phyloP scores from a whole-genome alignment of 2,113 vertebrate species.

The Gallinago jamesoni region DNA sequence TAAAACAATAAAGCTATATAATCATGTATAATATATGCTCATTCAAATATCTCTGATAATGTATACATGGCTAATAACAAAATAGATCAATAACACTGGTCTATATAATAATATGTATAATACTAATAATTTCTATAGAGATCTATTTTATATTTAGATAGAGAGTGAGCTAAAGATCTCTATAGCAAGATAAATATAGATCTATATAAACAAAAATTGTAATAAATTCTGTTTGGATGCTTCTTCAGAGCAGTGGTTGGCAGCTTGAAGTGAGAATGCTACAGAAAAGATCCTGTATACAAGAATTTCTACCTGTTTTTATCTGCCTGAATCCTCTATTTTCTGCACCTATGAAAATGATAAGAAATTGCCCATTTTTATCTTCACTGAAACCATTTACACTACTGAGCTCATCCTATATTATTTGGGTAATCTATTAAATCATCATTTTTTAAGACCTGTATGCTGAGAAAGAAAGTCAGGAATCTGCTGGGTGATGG shows the following conservation, averaged over 20 bases:
- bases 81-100: neutral
- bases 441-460: neutral
- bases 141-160: neutral
- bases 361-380: neutral
- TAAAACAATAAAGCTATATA: neutral
- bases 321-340: neutral
- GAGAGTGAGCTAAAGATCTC: neutral
- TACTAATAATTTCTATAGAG: neutral
- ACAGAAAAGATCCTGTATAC: neutral
- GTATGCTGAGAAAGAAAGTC: neutral
- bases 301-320: neutral
- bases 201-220: neutral
- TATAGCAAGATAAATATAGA: neutral
- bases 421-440: neutral
- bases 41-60: neutral
- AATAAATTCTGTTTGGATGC: neutral
- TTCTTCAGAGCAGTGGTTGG: neutral
- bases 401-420: neutral
- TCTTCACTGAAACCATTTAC: neutral
- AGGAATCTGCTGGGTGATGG: neutral
- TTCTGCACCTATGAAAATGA: neutral
- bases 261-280: neutral
- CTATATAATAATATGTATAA: neutral
- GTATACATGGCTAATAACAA: neutral
- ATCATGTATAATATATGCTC: neutral